phyloP scores from a whole-genome alignment of 2,113 vertebrate genomes.

The Dipodomys merriami region DNA sequence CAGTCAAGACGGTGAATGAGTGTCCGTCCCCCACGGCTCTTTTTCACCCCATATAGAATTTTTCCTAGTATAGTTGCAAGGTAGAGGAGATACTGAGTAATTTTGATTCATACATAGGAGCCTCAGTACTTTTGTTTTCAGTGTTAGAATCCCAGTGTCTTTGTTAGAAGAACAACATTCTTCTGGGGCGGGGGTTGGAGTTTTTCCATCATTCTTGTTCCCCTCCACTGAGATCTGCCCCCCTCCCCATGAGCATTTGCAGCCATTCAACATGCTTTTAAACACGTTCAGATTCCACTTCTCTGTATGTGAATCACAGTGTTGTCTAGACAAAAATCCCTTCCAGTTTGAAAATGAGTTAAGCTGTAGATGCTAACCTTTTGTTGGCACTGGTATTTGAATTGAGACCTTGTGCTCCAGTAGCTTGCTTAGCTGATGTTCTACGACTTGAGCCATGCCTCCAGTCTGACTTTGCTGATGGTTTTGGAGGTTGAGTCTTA shows the following conservation, averaged over 20 bases:
- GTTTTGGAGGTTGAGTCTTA: too few species aligned
- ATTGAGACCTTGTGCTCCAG: too few species aligned
- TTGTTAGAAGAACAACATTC: not conserved
- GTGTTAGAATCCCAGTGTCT: conserved; percentile 3
- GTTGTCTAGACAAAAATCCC: conserved; percentile 9
- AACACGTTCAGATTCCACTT: not conserved
- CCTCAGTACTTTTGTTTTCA: not conserved
- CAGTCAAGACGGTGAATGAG: too few species aligned
- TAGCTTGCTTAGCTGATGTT: too few species aligned
- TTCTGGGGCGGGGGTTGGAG: not conserved
- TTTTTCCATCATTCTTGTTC: not conserved
- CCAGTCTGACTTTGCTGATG: too few species aligned
- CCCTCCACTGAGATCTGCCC: not conserved
- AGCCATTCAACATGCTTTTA: not conserved
- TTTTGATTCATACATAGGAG: not conserved
- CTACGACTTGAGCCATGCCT: too few species aligned
- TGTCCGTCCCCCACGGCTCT: too few species aligned
- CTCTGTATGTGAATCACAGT: not conserved
- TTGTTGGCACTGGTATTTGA: too few species aligned
- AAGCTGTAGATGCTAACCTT: not conserved
- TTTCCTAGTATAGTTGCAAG: not conserved
- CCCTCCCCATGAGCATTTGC: not conserved
- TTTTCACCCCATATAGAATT: too few species aligned
- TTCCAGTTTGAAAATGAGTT: not conserved
- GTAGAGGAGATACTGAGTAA: not conserved